These are phyloP conservation scores for Pterobdella sp. DNA, from an alignment of 2,888 invertebrate species.

Conservation along the genomic window DNA sequence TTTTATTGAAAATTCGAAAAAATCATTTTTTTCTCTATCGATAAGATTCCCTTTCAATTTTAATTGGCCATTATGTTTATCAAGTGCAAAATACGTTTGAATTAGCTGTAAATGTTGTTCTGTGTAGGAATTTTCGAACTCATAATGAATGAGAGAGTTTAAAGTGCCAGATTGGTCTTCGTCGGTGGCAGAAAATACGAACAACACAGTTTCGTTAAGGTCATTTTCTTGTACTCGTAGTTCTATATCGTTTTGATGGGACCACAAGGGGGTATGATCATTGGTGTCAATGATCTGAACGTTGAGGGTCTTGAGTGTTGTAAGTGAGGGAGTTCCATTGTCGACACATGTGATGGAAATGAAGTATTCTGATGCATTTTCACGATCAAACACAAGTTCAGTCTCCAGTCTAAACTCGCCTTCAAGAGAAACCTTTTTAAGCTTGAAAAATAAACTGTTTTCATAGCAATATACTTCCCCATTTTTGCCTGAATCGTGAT, in stretches of 20 bases:
- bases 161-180: neutral
- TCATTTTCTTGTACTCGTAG: neutral
- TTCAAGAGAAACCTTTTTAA: neutral
- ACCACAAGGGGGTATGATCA: slow-evolving; percentile 42
- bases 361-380: neutral
- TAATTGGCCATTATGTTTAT: neutral
- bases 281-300: slow-evolving; percentile 43
- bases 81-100: neutral
- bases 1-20: neutral
- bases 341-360: slow-evolving; percentile 18
- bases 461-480: neutral
- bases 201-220: neutral
- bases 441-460: neutral
- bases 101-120: neutral
- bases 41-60: neutral
- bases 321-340: neutral
- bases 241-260: neutral
- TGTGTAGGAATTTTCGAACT: neutral
- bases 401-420: neutral
- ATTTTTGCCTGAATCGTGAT: neutral
- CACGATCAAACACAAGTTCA: neutral
- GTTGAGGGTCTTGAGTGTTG: slow-evolving; percentile 34
- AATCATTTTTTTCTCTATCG: neutral
- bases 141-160: neutral
- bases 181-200: neutral